phyloP scores from a whole-genome alignment of 1,140 invertebrate genomes.

The Protaetia brevitarsis region DNA sequence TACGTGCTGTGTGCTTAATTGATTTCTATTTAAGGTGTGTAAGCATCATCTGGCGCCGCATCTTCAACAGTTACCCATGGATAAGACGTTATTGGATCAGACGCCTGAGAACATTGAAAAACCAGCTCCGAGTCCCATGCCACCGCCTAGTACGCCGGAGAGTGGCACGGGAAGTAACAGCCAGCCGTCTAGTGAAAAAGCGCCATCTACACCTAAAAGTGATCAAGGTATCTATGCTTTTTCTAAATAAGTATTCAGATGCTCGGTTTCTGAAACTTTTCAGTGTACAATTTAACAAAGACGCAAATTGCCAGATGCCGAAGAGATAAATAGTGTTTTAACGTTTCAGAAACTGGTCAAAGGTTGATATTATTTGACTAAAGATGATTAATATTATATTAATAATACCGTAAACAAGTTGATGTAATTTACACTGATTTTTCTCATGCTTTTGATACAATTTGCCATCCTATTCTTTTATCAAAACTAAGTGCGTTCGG shows the following conservation, averaged over 20 bases:
- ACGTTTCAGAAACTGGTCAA: no score
- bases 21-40: slow-evolving; percentile 53
- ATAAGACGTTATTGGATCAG: slow-evolving; percentile 75
- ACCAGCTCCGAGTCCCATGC: slow-evolving; percentile 61
- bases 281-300: no score
- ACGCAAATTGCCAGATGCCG: no score
- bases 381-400: no score
- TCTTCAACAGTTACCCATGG: slow-evolving; percentile 74
- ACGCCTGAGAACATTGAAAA: slow-evolving; percentile 46
- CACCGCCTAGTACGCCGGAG: slow-evolving; percentile 57
- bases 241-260: background rate
- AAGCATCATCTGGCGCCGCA: slow-evolving; percentile 78
- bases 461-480: no score
- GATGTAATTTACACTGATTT: no score
- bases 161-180: slow-evolving; percentile 30
- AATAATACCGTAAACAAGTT: no score
- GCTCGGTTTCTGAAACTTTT: background rate
- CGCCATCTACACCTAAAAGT: slow-evolving; percentile 53
- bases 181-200: slow-evolving; percentile 43
- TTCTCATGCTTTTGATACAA: no score
- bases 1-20: background rate
- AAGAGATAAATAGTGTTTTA: no score
- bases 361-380: no score
- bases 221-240: slow-evolving; percentile 45
- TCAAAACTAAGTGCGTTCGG: no score